A percentile compares a stretch with the other conserved stretches of the same genome.
Conservation (phyloP, 92 coral and sea anemone species). For the Epizoanthus ramosus region DNA sequence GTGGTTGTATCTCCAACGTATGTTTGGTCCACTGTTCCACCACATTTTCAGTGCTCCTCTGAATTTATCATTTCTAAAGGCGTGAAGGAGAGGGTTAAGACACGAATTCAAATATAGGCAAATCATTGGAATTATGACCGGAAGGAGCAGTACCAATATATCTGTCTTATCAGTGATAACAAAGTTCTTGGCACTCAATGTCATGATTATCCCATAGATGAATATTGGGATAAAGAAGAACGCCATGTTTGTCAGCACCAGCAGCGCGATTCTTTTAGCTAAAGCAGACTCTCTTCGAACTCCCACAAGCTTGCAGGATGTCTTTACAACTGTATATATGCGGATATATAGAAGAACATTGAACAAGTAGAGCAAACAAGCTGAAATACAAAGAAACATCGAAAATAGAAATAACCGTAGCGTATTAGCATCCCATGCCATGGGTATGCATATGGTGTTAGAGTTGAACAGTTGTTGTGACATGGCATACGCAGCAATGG, state of each 20-base stretch:
- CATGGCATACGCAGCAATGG: neutral
- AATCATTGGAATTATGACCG: constrained; percentile 25
- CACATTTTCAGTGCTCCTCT: constrained; percentile 15
- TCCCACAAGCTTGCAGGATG: constrained; percentile 10
- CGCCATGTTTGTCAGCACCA: constrained; percentile 29
- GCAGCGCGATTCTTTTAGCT: constrained; percentile 16
- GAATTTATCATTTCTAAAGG: constrained; percentile 25
- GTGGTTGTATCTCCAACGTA: no score
- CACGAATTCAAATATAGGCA: constrained; percentile 24
- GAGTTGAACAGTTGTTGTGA: constrained; percentile 8
- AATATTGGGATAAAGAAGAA: constrained; percentile 11
- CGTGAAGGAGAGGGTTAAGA: constrained; percentile 27
- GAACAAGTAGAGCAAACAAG: constrained; percentile 9
- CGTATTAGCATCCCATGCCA: neutral
- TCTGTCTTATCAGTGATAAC: neutral
- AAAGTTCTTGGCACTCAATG: neutral
- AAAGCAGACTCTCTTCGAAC: constrained; percentile 21
- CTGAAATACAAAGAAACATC: constrained; percentile 2
- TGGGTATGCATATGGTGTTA: constrained; percentile 19
- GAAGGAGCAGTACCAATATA: constrained; percentile 1
- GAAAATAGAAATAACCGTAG: constrained; percentile 18
- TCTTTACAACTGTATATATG: constrained; percentile 27
- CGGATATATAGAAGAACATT: constrained; percentile 18
- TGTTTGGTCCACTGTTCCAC: neutral
- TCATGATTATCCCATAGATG: constrained; percentile 15